Evolutionary conservation across 2,113 vertebrate species (phyloP).

Genomic region (Heliornis fulica): DNA sequence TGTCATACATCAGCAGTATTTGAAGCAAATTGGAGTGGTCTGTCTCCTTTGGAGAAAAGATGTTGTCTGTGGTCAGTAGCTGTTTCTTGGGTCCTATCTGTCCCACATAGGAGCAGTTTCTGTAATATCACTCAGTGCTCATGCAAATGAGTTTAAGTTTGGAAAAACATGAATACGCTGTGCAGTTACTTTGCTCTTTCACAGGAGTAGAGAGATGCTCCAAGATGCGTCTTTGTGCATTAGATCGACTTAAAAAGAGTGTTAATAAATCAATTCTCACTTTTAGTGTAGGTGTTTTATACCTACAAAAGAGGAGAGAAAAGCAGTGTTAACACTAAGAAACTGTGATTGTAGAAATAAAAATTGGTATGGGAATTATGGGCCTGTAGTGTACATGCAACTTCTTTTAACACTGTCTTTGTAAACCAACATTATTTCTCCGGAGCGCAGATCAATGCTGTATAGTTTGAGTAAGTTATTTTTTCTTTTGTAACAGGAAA

Average conservation of each 20-base stretch:
- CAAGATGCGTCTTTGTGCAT: background rate
- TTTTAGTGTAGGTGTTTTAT: background rate
- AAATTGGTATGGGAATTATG: background rate
- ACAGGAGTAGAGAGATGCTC: background rate
- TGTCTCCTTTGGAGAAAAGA: background rate
- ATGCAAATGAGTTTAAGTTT: background rate
- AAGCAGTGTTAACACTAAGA: background rate
- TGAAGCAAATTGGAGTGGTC: background rate
- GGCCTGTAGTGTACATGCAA: background rate
- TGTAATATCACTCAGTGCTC: background rate
- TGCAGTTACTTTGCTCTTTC: background rate
- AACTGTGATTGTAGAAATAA: conserved; percentile 15
- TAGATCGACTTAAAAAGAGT: conserved; percentile 13
- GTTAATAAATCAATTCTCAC: conserved; percentile 52
- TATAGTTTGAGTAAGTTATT: background rate
- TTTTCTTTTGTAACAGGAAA: background rate
- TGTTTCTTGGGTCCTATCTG: background rate
- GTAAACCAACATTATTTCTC: background rate
- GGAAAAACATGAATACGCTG: background rate
- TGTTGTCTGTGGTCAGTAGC: background rate
- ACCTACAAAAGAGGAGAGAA: background rate
- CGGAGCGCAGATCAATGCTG: background rate
- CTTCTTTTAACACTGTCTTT: background rate
- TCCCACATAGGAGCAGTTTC: background rate
- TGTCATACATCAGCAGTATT: background rate